A percentile compares a stretch with the other conserved stretches of the same genome.
These are phyloP conservation scores for Oreochromis aureus DNA, from an alignment of 2,113 vertebrate genomes.

Conservation along the genomic window DNA sequence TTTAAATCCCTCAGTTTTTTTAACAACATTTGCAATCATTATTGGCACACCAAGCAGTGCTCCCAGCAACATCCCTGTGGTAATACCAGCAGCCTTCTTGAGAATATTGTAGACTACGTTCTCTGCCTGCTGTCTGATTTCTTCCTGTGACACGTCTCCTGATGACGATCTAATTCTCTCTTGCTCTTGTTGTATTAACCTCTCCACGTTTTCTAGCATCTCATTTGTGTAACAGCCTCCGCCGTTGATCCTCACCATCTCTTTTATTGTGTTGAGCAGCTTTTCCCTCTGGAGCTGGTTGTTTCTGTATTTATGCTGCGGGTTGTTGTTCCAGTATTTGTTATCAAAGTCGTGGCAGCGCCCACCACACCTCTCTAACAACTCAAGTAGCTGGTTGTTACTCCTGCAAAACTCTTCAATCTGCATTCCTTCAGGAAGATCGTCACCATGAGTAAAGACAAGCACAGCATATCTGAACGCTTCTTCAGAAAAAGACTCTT, in stretches of 20 bases:
- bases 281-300: background rate
- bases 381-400: background rate
- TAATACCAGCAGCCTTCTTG: background rate
- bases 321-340: background rate
- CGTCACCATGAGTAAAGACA: background rate
- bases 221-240: background rate
- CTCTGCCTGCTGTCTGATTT: background rate
- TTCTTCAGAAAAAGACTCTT: background rate
- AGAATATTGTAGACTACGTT: background rate
- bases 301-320: background rate
- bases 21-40: too few relatives aligned
- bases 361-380: background rate
- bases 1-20: too few relatives aligned
- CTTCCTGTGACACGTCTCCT: background rate
- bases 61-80: background rate
- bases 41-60: background rate
- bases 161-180: background rate
- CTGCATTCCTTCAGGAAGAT: background rate
- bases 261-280: background rate
- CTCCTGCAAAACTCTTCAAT: background rate
- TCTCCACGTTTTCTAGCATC: background rate
- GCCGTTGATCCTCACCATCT: background rate
- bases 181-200: background rate
- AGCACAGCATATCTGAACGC: background rate
- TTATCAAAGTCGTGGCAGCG: background rate